Base-by-base conservation (phyloP, 1,140 invertebrate genomes). In the Zophobas morio region DNA sequence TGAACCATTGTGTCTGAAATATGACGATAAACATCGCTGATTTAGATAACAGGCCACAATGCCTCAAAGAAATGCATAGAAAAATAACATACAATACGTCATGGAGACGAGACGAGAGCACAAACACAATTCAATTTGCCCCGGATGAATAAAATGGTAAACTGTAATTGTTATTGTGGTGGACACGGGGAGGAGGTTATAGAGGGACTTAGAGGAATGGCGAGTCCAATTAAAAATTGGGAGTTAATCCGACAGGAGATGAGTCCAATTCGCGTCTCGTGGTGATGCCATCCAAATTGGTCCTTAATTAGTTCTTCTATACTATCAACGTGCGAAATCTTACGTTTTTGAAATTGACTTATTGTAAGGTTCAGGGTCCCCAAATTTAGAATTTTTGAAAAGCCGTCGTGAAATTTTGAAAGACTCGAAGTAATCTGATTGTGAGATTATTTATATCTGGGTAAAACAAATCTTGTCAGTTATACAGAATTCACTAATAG, bases 1-100 rank as follows among this genome's bases (percentile, higher is more conserved):
- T 83, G 82, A 84, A 82, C 83, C 79, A 85, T 85, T 84, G 82
- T 84, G 82, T 79, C 80, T 82, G 81, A 82, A 84, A 84, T 84
- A 83, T 82, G 81, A 82, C 79, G 83, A 84, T 84, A 83, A 82
- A 78, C 77, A 84, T 84, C 83, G 70, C 76, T 82, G 83, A 84
- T 84, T 78, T 60, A 82, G 83, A 84, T 84, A 84, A 84, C 80
- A 8, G 39, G 34, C 60, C 60, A 66, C 60, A 80, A 79, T 80
- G 81, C 77, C 72, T 75, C 75, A 80, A 79, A 82, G 79, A 81
- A 78, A 80, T 79, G 81, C 76, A 80, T 77, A 77, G 77, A 80
- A 80, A 80, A 80, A 82, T 80, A 80, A 82, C 79, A 77, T 53
- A 71, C 78, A 79, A 81, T 82, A 80, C 80, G 76, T 78, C 75